A percentile compares a stretch with the other conserved stretches of the same genome.
Conservation (phyloP, 1,140 invertebrate genomes). For the Drosophila gunungcola region DNA sequence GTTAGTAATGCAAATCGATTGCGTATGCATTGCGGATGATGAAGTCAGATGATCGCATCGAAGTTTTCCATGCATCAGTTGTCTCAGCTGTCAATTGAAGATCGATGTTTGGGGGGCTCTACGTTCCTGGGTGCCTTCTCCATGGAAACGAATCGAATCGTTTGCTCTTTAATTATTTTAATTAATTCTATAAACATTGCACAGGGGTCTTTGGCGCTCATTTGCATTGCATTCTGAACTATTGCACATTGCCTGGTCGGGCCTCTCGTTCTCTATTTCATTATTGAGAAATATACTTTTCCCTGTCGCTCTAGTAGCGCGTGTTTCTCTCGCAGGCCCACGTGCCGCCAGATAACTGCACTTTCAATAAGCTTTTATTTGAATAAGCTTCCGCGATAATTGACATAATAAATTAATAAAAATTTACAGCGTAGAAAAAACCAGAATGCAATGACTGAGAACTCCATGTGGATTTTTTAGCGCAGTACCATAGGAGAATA, state of each 20-base stretch:
- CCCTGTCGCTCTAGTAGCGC: slow-evolving; percentile 40
- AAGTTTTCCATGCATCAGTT: slow-evolving; percentile 35
- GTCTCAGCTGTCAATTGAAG: slow-evolving; percentile 22
- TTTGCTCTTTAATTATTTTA: slow-evolving; percentile 46
- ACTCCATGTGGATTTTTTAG: slow-evolving; percentile 43
- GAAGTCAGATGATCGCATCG: slow-evolving; percentile 34
- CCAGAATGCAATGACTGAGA: slow-evolving; percentile 54
- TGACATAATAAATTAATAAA: slow-evolving; percentile 78
- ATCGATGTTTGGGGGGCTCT: slow-evolving; percentile 9
- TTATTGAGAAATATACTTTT: neutral
- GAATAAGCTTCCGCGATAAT: slow-evolving; percentile 75
- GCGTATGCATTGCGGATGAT: slow-evolving; percentile 8
- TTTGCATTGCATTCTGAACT: slow-evolving; percentile 45
- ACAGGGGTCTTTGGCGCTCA: slow-evolving; percentile 9
- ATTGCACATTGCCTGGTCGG: slow-evolving; percentile 33
- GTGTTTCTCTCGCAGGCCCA: slow-evolving; percentile 57
- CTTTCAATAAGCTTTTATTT: slow-evolving; percentile 70
- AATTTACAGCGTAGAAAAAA: slow-evolving; percentile 65
- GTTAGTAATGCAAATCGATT: slow-evolving; percentile 28
- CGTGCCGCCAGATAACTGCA: slow-evolving; percentile 65
- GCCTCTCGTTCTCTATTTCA: slow-evolving; percentile 2
- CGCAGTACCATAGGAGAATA: neutral
- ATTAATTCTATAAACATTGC: slow-evolving; percentile 48
- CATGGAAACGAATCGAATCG: slow-evolving; percentile 5
- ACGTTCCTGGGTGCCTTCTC: slow-evolving; percentile 26